Evolutionary conservation across 2,888 invertebrate species (phyloP).

Genomic region (Polydrusus pterygomalis): DNA sequence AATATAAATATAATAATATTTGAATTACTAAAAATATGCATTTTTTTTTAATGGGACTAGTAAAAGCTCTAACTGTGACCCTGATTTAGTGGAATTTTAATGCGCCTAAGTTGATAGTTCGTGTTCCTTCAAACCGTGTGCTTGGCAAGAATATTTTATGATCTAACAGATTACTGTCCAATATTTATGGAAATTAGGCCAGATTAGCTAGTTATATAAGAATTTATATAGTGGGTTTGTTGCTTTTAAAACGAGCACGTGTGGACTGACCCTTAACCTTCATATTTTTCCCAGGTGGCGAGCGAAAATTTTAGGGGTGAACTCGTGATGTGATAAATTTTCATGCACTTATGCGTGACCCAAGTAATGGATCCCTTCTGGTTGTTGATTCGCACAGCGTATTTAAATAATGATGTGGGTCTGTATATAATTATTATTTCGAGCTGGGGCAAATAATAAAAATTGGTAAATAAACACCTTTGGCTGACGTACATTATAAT

Average conservation of each 20-base stretch:
- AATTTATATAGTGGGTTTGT: neutral
- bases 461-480: no score
- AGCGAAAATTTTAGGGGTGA: neutral
- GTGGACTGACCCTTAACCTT: slow-evolving; percentile 12
- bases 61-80: neutral
- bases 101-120: slow-evolving; percentile 15
- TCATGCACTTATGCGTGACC: no score
- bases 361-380: no score
- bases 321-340: no score
- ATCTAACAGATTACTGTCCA: slow-evolving; percentile 25
- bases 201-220: slow-evolving; percentile 25
- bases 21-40: no score
- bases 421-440: no score
- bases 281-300: neutral
- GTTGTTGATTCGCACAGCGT: no score
- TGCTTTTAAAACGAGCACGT: slow-evolving; percentile 4
- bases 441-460: no score
- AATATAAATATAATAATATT: no score
- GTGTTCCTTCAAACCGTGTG: slow-evolving; percentile 13
- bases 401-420: no score
- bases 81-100: slow-evolving; percentile 16
- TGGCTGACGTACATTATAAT: no score
- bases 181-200: slow-evolving; percentile 27
- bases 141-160: slow-evolving; percentile 3
- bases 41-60: no score